phyloP scores from a whole-genome alignment of 1,140 invertebrate species.

The Sycobia sp. region DNA sequence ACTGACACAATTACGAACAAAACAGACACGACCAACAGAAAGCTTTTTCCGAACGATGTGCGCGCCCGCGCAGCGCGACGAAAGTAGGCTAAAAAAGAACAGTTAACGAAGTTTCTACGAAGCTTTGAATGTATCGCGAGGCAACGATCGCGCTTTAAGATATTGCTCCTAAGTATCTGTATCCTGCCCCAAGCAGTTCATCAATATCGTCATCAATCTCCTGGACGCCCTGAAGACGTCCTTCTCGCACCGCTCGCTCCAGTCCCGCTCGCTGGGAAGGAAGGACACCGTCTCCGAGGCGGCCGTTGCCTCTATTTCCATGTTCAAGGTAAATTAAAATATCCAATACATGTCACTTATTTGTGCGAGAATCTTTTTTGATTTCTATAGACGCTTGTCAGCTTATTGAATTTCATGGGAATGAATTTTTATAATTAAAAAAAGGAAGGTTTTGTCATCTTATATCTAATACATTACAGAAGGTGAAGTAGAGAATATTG shows the following conservation, averaged over 20 bases:
- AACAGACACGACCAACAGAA: neutral
- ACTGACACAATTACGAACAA: no score
- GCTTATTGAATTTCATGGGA: no score
- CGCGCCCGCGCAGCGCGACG: no score
- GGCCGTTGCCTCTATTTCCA: conserved; percentile 80
- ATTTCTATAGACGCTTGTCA: no score
- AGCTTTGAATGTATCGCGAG: neutral
- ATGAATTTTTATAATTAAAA: no score
- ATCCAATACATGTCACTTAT: neutral
- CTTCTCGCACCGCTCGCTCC: conserved; percentile 84
- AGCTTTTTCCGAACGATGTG: neutral
- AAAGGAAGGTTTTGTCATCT: no score
- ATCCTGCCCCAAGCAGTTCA: conserved; percentile 70
- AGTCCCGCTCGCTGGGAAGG: conserved; percentile 79
- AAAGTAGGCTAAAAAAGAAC: neutral
- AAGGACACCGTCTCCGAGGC: conserved; percentile 86
- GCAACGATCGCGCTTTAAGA: neutral
- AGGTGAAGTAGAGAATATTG: no score
- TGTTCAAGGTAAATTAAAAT: conserved; percentile 75
- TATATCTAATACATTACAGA: no score
- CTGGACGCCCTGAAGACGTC: conserved; percentile 88
- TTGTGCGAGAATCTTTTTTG: neutral
- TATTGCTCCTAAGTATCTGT: conserved; percentile 25
- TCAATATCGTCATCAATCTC: conserved; percentile 87
- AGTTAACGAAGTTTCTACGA: neutral